Conservation (phyloP, 35 echinoderm and acorn worm genomes). For the Apostichopus japonicus region DNA sequence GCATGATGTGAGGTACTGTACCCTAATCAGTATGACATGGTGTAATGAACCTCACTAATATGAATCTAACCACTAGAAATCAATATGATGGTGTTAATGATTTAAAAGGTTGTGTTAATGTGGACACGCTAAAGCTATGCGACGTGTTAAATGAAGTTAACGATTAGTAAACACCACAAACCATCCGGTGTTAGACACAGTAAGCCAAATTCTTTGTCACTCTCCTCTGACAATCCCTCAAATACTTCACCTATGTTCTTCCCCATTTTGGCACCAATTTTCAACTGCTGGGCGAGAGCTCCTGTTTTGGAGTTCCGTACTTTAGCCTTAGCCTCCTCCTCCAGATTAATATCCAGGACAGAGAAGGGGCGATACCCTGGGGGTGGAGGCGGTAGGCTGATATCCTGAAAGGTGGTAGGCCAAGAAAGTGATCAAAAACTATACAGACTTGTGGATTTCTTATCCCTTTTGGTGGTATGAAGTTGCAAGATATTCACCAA, state of each 20-base stretch:
- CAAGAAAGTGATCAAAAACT: background rate
- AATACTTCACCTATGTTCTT: conserved; percentile 92
- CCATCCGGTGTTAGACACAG: conserved; percentile 42
- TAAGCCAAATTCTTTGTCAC: conserved; percentile 32
- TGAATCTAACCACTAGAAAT: too few relatives aligned
- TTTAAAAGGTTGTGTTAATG: too few relatives aligned
- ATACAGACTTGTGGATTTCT: too few relatives aligned
- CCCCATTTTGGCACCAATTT: conserved; percentile 92
- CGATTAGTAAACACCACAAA: conserved; percentile 59
- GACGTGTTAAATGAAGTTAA: background rate
- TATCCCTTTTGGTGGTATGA: too few relatives aligned
- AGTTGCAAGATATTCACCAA: too few relatives aligned
- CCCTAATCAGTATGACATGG: too few relatives aligned
- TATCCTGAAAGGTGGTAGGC: conserved; percentile 60
- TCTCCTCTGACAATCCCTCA: conserved; percentile 10
- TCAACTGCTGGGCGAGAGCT: conserved; percentile 80
- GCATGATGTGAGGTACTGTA: too few relatives aligned
- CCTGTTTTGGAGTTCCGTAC: conserved; percentile 86
- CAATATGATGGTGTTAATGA: too few relatives aligned
- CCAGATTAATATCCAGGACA: conserved; percentile 79
- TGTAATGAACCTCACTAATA: too few relatives aligned
- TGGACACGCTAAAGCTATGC: too few relatives aligned
- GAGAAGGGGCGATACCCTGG: conserved; percentile 87
- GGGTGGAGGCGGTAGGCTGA: conserved; percentile 78
- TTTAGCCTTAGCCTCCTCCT: conserved; percentile 88